phyloP scores from a whole-genome alignment of 1,140 invertebrate species.

The Bombus cullumanus region DNA sequence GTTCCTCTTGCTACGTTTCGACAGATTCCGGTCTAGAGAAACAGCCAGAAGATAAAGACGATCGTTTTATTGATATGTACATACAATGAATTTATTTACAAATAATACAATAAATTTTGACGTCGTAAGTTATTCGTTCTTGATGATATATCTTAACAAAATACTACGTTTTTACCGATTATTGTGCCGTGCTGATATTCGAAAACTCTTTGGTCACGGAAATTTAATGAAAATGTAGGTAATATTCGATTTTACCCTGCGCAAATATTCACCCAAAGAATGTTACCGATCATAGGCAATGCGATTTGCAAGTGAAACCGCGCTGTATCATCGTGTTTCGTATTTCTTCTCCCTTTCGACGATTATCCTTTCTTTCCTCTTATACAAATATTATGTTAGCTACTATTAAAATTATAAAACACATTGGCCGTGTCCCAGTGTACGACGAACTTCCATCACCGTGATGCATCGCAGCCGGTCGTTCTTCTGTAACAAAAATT shows the following conservation, averaged over 20 bases:
- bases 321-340: conserved; percentile 40
- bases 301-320: conserved; percentile 36
- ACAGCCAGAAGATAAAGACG: conserved; percentile 66
- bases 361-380: conserved; percentile 36
- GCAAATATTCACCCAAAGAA: conserved; percentile 68
- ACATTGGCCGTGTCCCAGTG: conserved; percentile 57
- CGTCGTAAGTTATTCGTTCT: conserved; percentile 66
- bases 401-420: conserved; percentile 75
- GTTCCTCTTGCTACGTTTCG: too few species aligned
- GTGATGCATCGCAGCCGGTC: conserved; percentile 83
- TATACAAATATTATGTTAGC: conserved; percentile 73
- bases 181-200: conserved; percentile 74
- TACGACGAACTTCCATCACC: conserved; percentile 77
- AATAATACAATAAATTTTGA: conserved; percentile 73
- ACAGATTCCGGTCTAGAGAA: neutral
- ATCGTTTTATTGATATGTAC: conserved; percentile 81
- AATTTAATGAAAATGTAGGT: conserved; percentile 70
- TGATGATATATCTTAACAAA: conserved; percentile 76
- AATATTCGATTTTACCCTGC: conserved; percentile 74
- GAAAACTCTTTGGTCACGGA: conserved; percentile 75
- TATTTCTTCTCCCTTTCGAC: conserved; percentile 1
- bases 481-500: conserved; percentile 80
- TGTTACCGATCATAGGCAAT: conserved; percentile 57
- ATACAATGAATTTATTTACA: conserved; percentile 81
- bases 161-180: conserved; percentile 77